Conservation (phyloP, 2,113 vertebrate species). For the Ceratotherium simum region DNA sequence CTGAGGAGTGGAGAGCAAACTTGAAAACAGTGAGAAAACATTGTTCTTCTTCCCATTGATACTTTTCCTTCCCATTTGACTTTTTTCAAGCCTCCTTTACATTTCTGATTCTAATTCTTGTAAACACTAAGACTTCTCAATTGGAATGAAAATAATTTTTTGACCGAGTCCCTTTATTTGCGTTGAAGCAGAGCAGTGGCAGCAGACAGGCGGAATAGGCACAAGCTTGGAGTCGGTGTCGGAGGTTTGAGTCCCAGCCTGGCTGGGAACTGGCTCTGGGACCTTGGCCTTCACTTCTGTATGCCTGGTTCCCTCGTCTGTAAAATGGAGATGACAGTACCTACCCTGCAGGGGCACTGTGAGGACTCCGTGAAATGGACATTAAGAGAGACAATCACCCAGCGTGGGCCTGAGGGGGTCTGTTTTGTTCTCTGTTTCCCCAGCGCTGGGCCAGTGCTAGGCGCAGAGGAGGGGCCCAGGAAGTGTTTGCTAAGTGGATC, state of each 20-base stretch:
- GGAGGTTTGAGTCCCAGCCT: background rate
- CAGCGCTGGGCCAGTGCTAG: background rate
- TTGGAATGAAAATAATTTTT: background rate
- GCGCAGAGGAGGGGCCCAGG: background rate
- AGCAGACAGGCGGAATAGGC: background rate
- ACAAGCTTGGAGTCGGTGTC: background rate
- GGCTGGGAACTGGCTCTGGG: background rate
- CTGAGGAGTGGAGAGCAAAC: background rate
- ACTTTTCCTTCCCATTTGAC: background rate
- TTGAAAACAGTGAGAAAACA: background rate
- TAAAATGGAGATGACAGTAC: background rate
- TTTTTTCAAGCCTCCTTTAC: background rate
- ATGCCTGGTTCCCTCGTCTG: background rate
- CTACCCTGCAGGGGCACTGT: background rate
- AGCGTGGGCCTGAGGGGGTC: fast-evolving
- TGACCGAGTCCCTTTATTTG: background rate
- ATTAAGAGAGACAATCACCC: background rate
- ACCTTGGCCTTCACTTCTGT: background rate
- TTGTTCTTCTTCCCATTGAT: background rate
- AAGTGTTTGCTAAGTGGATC: background rate
- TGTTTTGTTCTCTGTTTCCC: background rate
- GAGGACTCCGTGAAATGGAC: background rate
- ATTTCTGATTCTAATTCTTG: background rate
- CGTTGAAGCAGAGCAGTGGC: background rate
- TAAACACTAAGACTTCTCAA: background rate